phyloP scores from a whole-genome alignment of 2,113 vertebrate genomes.

The Hiodon alosoides region DNA sequence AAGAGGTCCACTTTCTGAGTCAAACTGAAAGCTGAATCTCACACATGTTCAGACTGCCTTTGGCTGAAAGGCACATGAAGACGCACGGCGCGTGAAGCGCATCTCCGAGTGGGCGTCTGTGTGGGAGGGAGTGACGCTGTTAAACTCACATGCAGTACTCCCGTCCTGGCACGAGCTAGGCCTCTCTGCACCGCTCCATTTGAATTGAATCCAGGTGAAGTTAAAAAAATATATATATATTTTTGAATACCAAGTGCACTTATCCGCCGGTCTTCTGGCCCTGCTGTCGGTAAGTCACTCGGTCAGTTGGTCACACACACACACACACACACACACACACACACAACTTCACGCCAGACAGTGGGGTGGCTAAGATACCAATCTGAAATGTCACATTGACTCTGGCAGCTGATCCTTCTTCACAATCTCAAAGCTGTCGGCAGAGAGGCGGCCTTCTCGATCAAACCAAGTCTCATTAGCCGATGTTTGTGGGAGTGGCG shows the following conservation, averaged over 20 bases:
- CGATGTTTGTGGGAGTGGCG: no score
- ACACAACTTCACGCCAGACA: neutral
- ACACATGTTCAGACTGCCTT: neutral
- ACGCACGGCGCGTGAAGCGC: neutral
- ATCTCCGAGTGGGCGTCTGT: neutral
- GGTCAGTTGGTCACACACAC: neutral
- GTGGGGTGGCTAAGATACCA: no score
- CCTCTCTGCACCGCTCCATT: neutral
- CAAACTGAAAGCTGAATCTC: neutral
- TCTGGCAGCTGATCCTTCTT: no score
- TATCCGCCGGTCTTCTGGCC: constrained; percentile 8
- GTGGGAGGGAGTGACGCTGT: neutral
- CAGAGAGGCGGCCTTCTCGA: no score
- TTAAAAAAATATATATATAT: neutral
- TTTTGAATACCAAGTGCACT: constrained; percentile 13
- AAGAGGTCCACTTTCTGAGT: neutral
- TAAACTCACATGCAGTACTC: no score
- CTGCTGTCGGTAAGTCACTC: neutral
- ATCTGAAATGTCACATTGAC: no score
- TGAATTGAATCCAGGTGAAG: constrained; percentile 10
- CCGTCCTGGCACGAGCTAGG: neutral
- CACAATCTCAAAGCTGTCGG: no score
- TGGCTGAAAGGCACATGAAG: neutral
- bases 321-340: neutral
- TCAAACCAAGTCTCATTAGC: no score